Base-by-base conservation (phyloP, 2,888 invertebrate genomes). In the Brassicogethes aeneus region DNA sequence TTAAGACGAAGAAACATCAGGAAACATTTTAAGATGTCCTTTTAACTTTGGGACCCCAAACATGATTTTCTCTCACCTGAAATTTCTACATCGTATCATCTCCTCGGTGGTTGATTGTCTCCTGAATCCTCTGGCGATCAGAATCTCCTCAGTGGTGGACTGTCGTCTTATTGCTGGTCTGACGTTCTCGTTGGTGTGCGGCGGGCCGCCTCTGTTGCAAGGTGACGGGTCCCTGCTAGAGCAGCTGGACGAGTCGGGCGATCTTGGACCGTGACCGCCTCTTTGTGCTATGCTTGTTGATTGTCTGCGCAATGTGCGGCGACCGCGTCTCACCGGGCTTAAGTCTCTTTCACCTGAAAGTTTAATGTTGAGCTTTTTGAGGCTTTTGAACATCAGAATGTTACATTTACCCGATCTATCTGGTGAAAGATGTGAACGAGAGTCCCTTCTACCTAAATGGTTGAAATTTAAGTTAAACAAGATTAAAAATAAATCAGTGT, bases 401-500 rank as follows among this genome's bases (percentile, higher is more conserved):
- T n/a, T n/a, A n/a, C n/a, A n/a, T n/a, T 23, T 23, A 23, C 23
- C 23, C 3, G 32, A 51, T 40, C 87, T 74, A 59, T 88, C 89
- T 0, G 89, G 88, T 50, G 87, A 87, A 37, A 88, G 63, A 61
- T 85, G 85, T 0, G 84, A 78, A 23, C 83, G 74, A 1, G 89
- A 89, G 50, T 89, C 85, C 33, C 88, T 74, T 2, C 82, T 70
- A 23, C 80, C 73, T 39, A 83, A 61, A 42, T 85, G 84, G 2
- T 91, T 90, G 46, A 90, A 90, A 64, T 92, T 91, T 0, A 91
- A 91, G 47, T 89, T 90, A n/a, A 92, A n/a, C n/a, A n/a, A n/a
- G n/a, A n/a, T n/a, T n/a, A n/a, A n/a, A n/a, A n/a, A n/a, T n/a
- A n/a, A n/a, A n/a, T n/a, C n/a, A n/a, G n/a, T n/a, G 10, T 23